Base-by-base conservation (phyloP, 2,888 invertebrate genomes). In the Dasypolia templi region DNA sequence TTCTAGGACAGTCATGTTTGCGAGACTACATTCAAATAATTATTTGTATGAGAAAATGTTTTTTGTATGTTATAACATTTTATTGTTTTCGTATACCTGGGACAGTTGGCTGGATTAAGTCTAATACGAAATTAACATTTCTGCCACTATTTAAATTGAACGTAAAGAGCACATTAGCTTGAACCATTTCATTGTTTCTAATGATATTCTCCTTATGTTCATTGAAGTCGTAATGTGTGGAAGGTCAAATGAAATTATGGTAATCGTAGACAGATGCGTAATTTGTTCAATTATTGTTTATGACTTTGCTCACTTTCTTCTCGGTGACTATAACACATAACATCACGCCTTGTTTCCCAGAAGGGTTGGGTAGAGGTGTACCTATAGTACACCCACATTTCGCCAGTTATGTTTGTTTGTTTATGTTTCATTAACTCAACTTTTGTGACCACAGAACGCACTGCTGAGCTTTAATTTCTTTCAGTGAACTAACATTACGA, bases 1-100 rank as follows among this genome's bases (percentile, higher is more conserved):
- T 92, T 93, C 91, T 92, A 91, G 93, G 91, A 90, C 92, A 86
- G 75, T 84, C 79, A 83, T 86, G 86, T 89, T 90, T 90, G 89
- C 88, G 76, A 88, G 82, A 84, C 84, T 79, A 81, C 82, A 76
- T 72, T 83, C 77, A 78, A 85, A 84, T 85, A 88, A 90, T 89
- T 89, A 87, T 81, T 84, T 87, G 84, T 89, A 88, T 91, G 91
- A 89, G 91, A 92, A 91, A 88, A 81, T 82, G 68, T 86, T 89
- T 85, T 87, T 83, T 84, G 65, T 77, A 72, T 79, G 82, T 77
- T 77, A 65, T 72, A 74, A 71, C 62, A 82, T 82, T 77, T 78
- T 75, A 83, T 86, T 87, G 84, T 87, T 82, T 64, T 65, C 29
- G 44, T 67, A 58, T 70, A 68, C 74, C 65, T 75, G 63, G 39